A percentile compares a stretch with the other conserved stretches of the same genome.
These are phyloP conservation scores for Mesochorus sp. DNA, from an alignment of 2,888 invertebrate genomes.

Conservation along the genomic window DNA sequence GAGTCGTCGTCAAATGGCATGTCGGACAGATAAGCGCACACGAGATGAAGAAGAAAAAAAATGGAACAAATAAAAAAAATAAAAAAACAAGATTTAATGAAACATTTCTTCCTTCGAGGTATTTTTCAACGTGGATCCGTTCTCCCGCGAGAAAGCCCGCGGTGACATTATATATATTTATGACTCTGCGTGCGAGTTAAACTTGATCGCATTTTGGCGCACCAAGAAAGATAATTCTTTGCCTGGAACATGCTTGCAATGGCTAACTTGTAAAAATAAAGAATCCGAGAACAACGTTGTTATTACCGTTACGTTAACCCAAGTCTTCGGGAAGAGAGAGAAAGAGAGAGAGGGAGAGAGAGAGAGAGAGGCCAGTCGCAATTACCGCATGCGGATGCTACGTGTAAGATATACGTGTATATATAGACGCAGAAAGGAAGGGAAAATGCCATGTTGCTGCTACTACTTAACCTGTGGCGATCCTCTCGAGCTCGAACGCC, in stretches of 20 bases:
- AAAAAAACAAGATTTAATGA: no score
- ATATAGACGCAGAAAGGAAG: not conserved
- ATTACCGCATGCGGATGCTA: constrained; percentile 69
- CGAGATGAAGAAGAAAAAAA: not conserved
- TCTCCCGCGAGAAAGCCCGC: not conserved
- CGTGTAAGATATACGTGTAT: constrained; percentile 54
- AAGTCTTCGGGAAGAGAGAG: constrained; percentile 51
- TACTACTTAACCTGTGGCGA: constrained; percentile 26
- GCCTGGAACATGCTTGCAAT: constrained; percentile 49
- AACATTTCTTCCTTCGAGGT: not conserved
- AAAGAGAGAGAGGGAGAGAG: constrained; percentile 18
- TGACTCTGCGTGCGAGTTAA: not conserved
- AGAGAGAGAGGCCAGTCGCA: constrained; percentile 66
- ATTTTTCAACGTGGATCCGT: not conserved
- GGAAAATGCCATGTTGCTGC: not conserved
- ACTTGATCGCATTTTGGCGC: constrained; percentile 63
- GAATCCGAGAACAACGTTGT: constrained; percentile 65
- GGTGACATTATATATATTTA: not conserved
- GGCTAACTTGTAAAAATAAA: constrained; percentile 65
- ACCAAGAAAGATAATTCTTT: constrained; percentile 62
- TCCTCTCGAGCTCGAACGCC: constrained; percentile 32
- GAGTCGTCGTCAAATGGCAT: constrained; percentile 38
- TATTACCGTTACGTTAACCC: constrained; percentile 76
- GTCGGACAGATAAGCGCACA: not conserved
- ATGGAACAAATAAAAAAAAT: no score